These are phyloP conservation scores for Danio tinwini DNA, from an alignment of 2,797 vertebrate genomes.

Conservation along the genomic window DNA sequence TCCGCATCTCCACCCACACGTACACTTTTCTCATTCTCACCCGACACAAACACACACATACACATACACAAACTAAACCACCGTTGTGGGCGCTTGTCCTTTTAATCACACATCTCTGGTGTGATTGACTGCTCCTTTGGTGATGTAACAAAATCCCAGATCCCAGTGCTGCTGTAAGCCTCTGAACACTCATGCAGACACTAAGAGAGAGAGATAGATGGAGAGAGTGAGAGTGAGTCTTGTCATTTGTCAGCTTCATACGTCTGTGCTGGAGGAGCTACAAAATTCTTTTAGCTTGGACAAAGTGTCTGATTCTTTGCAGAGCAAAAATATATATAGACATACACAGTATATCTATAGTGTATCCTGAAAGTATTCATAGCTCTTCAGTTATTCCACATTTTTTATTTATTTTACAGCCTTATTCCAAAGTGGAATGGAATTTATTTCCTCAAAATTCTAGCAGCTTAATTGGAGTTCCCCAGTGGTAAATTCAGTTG, in stretches of 20 bases:
- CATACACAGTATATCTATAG: too few species aligned
- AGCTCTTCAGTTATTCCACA: too few species aligned
- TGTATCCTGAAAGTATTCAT: too few species aligned
- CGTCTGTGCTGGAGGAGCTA: not conserved
- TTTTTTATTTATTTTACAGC: too few species aligned
- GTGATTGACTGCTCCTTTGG: slow-evolving; percentile 51
- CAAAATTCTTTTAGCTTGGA: not conserved
- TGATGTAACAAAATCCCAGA: slow-evolving; percentile 47
- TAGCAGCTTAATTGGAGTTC: too few species aligned
- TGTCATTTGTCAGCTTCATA: slow-evolving; percentile 41
- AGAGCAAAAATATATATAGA: too few species aligned
- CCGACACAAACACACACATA: not conserved
- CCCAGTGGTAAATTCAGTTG: too few species aligned
- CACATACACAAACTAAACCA: slow-evolving; percentile 23
- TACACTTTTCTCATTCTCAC: slow-evolving; percentile 35
- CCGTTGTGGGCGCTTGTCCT: slow-evolving; percentile 42
- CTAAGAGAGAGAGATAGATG: not conserved
- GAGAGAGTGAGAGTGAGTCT: slow-evolving; percentile 2
- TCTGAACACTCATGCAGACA: slow-evolving; percentile 26
- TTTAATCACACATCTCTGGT: slow-evolving; percentile 45
- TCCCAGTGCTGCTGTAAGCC: slow-evolving; percentile 22
- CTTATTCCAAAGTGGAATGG: too few species aligned
- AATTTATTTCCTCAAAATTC: too few species aligned
- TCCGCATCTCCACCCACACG: slow-evolving; percentile 39
- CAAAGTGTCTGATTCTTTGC: not conserved